phyloP scores from a whole-genome alignment of 2,113 vertebrate species.

The Pycnonotus jocosus region DNA sequence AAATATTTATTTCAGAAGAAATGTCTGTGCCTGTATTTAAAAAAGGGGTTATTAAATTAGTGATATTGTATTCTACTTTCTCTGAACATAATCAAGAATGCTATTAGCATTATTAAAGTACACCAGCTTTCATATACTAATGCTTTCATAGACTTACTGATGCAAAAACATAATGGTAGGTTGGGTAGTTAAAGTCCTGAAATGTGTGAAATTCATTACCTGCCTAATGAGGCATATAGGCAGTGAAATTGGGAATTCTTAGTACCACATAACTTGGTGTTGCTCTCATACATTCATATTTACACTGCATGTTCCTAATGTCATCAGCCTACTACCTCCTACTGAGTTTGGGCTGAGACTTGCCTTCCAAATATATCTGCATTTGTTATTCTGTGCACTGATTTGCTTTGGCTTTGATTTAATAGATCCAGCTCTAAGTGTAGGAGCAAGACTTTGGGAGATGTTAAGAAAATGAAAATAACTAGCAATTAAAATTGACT shows the following conservation, averaged over 20 bases:
- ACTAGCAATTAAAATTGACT: neutral
- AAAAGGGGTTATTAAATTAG: slow-evolving; percentile 23
- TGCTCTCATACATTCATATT: neutral
- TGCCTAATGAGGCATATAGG: slow-evolving; percentile 54
- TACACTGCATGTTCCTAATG: neutral
- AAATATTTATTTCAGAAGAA: neutral
- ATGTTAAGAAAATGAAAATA: neutral
- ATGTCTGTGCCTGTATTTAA: slow-evolving; percentile 1
- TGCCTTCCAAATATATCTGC: neutral
- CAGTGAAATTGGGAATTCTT: slow-evolving; percentile 33
- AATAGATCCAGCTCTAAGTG: neutral
- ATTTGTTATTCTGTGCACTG: neutral
- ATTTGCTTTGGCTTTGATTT: neutral
- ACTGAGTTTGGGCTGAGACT: neutral
- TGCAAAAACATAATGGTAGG: slow-evolving; percentile 40
- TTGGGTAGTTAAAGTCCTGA: slow-evolving; percentile 35
- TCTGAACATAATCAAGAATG: slow-evolving; percentile 47
- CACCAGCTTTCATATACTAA: neutral
- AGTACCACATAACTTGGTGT: neutral
- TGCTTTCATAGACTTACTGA: slow-evolving; percentile 5
- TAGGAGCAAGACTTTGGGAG: neutral
- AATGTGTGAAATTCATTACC: slow-evolving; percentile 55
- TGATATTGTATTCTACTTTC: slow-evolving; percentile 1
- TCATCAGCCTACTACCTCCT: neutral
- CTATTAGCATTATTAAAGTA: slow-evolving; percentile 36